These are phyloP conservation scores for Prinia subflava DNA, from an alignment of 2,113 vertebrate genomes.

Conservation along the genomic window DNA sequence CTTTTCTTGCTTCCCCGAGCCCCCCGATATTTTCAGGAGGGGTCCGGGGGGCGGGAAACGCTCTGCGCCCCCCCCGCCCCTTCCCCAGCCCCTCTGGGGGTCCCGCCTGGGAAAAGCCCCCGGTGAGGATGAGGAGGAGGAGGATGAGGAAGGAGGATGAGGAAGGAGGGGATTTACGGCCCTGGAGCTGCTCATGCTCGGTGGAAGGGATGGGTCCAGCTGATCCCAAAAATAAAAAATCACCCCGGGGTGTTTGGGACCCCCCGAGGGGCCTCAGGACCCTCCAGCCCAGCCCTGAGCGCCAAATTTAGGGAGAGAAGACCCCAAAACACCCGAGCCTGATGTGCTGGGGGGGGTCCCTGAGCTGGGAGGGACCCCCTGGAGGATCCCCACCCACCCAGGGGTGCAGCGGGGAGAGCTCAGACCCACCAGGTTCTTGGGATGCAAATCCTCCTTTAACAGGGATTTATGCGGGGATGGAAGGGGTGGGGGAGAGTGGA, in stretches of 20 bases:
- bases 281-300: background rate
- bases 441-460: background rate
- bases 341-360: fast-evolving
- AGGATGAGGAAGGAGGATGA: background rate
- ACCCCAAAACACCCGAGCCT: background rate
- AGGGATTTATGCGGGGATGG: no score
- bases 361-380: background rate
- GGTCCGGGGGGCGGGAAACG: no score
- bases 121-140: constrained; percentile 15
- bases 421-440: background rate
- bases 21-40: no score
- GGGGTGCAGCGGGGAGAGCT: background rate
- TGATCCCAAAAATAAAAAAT: background rate
- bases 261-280: background rate
- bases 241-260: fast-evolving
- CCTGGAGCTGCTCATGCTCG: background rate
- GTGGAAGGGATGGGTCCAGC: background rate
- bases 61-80: no score
- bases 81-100: no score
- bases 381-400: no score
- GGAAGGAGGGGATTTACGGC: background rate
- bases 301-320: background rate
- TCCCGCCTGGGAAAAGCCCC: no score
- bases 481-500: background rate
- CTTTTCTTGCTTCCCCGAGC: no score